Percentiles rank a stretch among this genome's conserved stretches.
Evolutionary conservation across 2,113 vertebrate species (phyloP).

Genomic region (Microtus montanus): DNA sequence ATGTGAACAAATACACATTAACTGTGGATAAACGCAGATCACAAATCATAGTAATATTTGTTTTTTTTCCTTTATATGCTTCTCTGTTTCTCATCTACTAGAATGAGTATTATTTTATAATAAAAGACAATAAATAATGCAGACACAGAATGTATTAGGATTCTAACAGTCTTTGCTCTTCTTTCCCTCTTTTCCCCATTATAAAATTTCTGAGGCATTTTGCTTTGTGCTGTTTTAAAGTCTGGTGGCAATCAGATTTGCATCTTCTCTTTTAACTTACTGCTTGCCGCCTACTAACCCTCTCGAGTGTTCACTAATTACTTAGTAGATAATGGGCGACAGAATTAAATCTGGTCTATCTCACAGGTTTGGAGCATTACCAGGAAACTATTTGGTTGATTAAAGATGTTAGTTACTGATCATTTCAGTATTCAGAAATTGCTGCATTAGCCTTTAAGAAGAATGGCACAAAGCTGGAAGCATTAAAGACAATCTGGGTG

Average conservation of each 20-base stretch:
- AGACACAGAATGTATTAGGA: slow-evolving; percentile 1
- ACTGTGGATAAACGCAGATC: not conserved
- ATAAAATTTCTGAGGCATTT: slow-evolving; percentile 30
- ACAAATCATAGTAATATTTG: slow-evolving; percentile 5
- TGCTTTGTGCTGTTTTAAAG: slow-evolving; percentile 45
- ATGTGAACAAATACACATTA: slow-evolving; percentile 17
- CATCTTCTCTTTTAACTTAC: slow-evolving; percentile 21
- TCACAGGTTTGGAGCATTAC: slow-evolving; percentile 19
- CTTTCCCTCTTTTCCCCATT: not conserved
- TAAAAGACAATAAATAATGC: slow-evolving; percentile 30
- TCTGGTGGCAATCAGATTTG: slow-evolving; percentile 22
- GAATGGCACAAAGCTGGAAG: not conserved
- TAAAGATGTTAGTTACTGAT: not conserved
- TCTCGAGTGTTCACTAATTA: slow-evolving; percentile 20
- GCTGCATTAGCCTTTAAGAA: not conserved
- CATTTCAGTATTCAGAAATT: slow-evolving; percentile 41
- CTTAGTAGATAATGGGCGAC: not conserved
- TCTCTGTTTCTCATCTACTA: not conserved
- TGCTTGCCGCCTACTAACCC: not conserved
- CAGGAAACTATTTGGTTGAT: slow-evolving; percentile 17
- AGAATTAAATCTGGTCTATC: slow-evolving; percentile 19
- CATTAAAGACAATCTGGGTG: not conserved
- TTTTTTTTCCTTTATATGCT: slow-evolving; percentile 32
- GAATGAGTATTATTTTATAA: slow-evolving; percentile 13
- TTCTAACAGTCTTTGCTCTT: slow-evolving; percentile 26